Percentiles rank a stretch among this genome's conserved stretches.
phyloP scores from a whole-genome alignment of 2,888 invertebrate genomes.

The Scaptomyza polygonia region DNA sequence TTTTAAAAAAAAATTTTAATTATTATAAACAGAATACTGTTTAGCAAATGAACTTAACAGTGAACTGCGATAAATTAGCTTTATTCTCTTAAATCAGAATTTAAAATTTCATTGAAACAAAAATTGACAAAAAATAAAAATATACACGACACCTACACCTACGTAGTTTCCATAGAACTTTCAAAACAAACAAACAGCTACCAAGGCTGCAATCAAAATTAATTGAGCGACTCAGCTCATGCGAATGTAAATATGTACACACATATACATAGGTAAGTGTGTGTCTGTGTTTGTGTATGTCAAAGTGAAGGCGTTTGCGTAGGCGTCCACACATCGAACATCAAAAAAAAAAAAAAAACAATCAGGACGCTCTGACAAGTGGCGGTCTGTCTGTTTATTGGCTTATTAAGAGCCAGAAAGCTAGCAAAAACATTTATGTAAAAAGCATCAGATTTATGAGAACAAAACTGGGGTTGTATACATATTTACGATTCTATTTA shows the following conservation, averaged over 20 bases:
- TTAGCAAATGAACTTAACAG: constrained; percentile 41
- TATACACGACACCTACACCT: constrained; percentile 28
- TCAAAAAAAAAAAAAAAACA: constrained; percentile 38
- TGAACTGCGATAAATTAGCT: constrained; percentile 40
- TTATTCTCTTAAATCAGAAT: constrained; percentile 8
- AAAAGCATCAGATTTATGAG: constrained; percentile 58
- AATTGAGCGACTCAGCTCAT: constrained; percentile 64
- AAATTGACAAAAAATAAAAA: constrained; percentile 23
- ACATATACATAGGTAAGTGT: not conserved
- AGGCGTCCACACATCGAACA: constrained; percentile 60
- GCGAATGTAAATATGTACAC: constrained; percentile 9
- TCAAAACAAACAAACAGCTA: constrained; percentile 54
- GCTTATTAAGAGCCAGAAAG: constrained; percentile 15
- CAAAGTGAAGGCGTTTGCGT: constrained; percentile 73
- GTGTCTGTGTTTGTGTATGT: constrained; percentile 39
- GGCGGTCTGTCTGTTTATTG: constrained; percentile 28
- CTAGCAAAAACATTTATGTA: constrained; percentile 42
- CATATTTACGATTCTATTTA: too few species aligned
- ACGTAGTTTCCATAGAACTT: constrained; percentile 41
- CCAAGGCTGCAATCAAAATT: constrained; percentile 78
- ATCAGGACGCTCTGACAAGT: constrained; percentile 45
- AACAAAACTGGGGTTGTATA: constrained; percentile 1
- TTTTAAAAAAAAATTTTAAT: too few species aligned
- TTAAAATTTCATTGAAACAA: constrained; percentile 27
- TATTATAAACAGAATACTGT: not conserved